These are phyloP conservation scores for Philaenus spumarius DNA, from an alignment of 1,140 invertebrate species.

Conservation along the genomic window DNA sequence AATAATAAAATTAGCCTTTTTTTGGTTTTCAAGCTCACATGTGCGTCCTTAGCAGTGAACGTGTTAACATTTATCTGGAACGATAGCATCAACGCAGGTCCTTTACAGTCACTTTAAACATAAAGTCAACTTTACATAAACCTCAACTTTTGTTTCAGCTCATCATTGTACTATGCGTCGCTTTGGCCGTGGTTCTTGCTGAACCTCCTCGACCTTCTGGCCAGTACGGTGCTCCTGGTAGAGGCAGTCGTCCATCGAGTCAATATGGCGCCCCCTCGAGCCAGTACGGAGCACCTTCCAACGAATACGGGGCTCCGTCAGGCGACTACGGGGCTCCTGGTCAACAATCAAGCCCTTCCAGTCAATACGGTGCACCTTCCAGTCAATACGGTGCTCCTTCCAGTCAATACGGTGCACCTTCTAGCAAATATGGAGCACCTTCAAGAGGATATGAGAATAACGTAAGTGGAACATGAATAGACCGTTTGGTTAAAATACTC, in stretches of 20 bases:
- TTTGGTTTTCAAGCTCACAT: no score
- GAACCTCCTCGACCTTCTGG: constrained; percentile 11
- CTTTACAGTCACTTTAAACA: no score
- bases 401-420: constrained; percentile 31
- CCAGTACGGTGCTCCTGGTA: not conserved
- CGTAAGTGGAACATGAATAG: no score
- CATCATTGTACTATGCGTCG: not conserved
- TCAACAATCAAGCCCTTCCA: constrained; percentile 19
- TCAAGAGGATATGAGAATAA: not conserved
- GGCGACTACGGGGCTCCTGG: constrained; percentile 29
- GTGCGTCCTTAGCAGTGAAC: no score
- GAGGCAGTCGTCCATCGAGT: constrained; percentile 5
- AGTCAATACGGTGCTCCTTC: constrained; percentile 32
- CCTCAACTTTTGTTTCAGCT: constrained; percentile 3
- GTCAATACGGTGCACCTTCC: constrained; percentile 31
- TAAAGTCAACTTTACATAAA: no score
- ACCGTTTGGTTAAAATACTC: no score
- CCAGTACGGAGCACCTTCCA: constrained; percentile 30
- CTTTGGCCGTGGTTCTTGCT: not conserved
- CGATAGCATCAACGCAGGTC: no score
- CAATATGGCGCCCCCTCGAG: constrained; percentile 19
- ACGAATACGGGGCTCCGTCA: not conserved
- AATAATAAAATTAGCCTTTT: no score
- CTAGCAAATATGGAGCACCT: constrained; percentile 17
- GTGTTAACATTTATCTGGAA: no score